phyloP scores from a whole-genome alignment of 1,140 invertebrate species.

The Phocides pigmalion region DNA sequence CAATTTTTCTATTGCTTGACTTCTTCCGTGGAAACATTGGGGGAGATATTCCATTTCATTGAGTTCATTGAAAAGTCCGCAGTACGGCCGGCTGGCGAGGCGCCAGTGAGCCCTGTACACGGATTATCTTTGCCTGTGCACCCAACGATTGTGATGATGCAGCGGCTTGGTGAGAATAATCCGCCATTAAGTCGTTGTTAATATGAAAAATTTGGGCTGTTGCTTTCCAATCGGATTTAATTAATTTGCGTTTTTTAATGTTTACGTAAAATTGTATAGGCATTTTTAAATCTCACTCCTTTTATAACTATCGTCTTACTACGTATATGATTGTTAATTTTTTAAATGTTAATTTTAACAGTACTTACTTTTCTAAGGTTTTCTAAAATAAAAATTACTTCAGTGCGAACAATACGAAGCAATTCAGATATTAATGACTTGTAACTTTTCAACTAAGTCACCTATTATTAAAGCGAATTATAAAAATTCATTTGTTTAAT shows the following conservation, averaged over 20 bases:
- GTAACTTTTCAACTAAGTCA: too few species aligned
- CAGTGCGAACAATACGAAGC: too few species aligned
- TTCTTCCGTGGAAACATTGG: conserved; percentile 77
- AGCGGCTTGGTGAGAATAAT: conserved; percentile 40
- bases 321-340: too few species aligned
- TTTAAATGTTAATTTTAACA: too few species aligned
- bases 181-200: conserved; percentile 4
- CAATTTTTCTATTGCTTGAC: conserved; percentile 75
- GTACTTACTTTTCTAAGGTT: too few species aligned
- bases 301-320: too few species aligned
- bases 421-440: too few species aligned
- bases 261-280: too few species aligned
- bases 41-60: conserved; percentile 77
- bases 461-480: too few species aligned
- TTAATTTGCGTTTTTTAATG: too few species aligned
- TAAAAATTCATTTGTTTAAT: background rate
- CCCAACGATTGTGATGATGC: conserved; percentile 74
- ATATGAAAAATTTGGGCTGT: conserved; percentile 11
- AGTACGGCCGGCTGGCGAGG: conserved; percentile 70
- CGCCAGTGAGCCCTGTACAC: conserved; percentile 57
- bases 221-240: background rate
- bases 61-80: conserved; percentile 81
- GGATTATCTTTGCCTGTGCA: conserved; percentile 73
- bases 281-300: too few species aligned
- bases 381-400: too few species aligned